phyloP scores from a whole-genome alignment of 2,797 vertebrate genomes.

The Rhodeus uyekii region DNA sequence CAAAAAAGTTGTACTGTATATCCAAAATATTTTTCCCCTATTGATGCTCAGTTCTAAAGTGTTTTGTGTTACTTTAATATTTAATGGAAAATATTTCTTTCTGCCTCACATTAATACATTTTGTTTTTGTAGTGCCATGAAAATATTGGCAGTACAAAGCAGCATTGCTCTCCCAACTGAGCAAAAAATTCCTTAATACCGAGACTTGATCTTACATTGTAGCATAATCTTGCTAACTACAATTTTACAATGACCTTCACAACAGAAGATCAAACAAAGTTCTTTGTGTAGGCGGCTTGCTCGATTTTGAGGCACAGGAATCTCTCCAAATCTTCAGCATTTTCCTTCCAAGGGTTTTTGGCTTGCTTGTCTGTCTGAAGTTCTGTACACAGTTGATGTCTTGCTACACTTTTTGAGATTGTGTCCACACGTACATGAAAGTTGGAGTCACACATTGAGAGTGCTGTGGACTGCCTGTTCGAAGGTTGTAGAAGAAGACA shows the following conservation, averaged over 20 bases:
- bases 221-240: not conserved
- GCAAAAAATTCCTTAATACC: not conserved
- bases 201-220: not conserved
- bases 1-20: too few relatives aligned
- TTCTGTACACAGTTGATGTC: constrained; percentile 5
- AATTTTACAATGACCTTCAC: constrained; percentile 5
- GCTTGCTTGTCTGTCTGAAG: not conserved
- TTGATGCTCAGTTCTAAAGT: not conserved
- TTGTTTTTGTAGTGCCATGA: not conserved
- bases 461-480: not conserved
- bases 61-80: not conserved
- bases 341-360: constrained; percentile 21
- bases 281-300: not conserved
- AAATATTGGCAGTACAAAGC: constrained; percentile 9
- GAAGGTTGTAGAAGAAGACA: constrained; percentile 25
- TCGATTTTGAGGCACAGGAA: not conserved
- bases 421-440: constrained; percentile 2
- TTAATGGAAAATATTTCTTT: not conserved
- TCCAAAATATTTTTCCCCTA: not conserved
- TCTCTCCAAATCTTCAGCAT: not conserved
- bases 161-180: not conserved
- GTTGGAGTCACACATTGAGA: constrained; percentile 12
- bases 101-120: not conserved
- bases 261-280: not conserved
- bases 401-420: not conserved